Percentiles rank a stretch among this genome's conserved stretches.
Evolutionary conservation across 1,140 invertebrate genomes (phyloP).

Genomic region (Neocloeon triangulifer): DNA sequence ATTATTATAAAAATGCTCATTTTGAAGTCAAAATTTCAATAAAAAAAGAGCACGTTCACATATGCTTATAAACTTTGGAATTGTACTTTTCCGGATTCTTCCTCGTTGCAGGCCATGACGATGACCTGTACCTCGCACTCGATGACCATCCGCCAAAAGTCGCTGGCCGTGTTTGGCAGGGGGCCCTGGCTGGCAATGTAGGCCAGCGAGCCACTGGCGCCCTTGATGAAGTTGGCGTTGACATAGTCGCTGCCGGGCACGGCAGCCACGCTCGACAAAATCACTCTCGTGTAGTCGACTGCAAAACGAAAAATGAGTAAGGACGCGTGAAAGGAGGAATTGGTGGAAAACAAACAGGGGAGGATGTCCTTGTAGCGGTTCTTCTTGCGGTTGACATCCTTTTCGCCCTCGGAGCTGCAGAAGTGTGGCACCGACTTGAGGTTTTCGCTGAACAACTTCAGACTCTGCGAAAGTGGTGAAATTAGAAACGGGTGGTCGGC

Average conservation of each 20-base stretch:
- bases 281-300: conserved; percentile 38
- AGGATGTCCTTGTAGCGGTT: conserved; percentile 52
- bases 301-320: conserved; percentile 10
- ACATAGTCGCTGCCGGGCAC: conserved; percentile 39
- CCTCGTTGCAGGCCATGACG: conserved; percentile 37
- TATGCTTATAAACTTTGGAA: no score
- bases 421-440: conserved; percentile 20
- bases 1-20: no score
- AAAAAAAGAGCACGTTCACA: no score
- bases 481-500: not conserved
- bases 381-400: conserved; percentile 35
- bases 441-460: conserved; percentile 25
- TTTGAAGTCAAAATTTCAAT: no score
- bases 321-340: not conserved
- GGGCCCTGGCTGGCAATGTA: conserved; percentile 37
- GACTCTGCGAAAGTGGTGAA: conserved; percentile 15
- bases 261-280: conserved; percentile 28
- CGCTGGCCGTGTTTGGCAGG: conserved; percentile 32
- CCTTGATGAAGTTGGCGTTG: conserved; percentile 42
- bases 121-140: conserved; percentile 37
- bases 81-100: conserved; percentile 25
- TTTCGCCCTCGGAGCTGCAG: conserved; percentile 30
- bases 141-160: conserved; percentile 48
- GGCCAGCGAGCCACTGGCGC: conserved; percentile 21
- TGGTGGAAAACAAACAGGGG: conserved; percentile 35